Evolutionary conservation across 2,797 vertebrate species (phyloP), one percentile per base, ranked within the genome.

Genomic region (Pangasius krempfi): DNA sequence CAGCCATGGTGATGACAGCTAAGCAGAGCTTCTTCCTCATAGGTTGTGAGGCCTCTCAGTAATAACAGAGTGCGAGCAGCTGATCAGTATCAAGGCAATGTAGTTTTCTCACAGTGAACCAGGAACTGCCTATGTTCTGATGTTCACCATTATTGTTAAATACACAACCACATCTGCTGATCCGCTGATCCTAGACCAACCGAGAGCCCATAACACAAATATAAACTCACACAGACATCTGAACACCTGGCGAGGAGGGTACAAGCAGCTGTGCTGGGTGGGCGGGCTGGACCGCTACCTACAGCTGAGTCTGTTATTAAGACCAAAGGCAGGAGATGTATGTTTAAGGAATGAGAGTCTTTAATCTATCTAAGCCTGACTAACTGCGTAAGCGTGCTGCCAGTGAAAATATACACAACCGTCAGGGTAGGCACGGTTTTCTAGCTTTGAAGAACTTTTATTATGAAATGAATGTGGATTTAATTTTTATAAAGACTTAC

Each of bases 231-330:
- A 82, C 80, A 58, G 37, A 82, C 80, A 85, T 30, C 60, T 40
- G 47, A 91, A 90, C 90, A 92, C 90, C 90, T 91, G 90, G 87
- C 78, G 27, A 66, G 72, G 54, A 66, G 85, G 78, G 52, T 56
- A 68, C 81, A 88, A 78, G 84, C 89, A 89, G 90, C 88, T 88
- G 89, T 52, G 64, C 89, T 84, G 58, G 80, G 86, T 89, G 50
- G 84, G 87, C 56, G 80, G 87, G 12, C 72, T 72, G 56, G 78
- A 79, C 50, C 68, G 85, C 73, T 91, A 91, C 90, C 90, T 93
- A 92, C 83, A 89, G 84, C 89, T 40, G 50, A 88, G 84, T 85
- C 89, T 92, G 89, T 92, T 85, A 92, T 93, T 92, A 92, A 76
- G 78, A 90, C 89, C 86, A 90, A 91, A 91, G 89, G 72, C 86